Percentiles rank a stretch among this genome's conserved stretches.
These are phyloP conservation scores for Entelurus aequoreus DNA, from an alignment of 2,113 vertebrate genomes.

Conservation along the genomic window DNA sequence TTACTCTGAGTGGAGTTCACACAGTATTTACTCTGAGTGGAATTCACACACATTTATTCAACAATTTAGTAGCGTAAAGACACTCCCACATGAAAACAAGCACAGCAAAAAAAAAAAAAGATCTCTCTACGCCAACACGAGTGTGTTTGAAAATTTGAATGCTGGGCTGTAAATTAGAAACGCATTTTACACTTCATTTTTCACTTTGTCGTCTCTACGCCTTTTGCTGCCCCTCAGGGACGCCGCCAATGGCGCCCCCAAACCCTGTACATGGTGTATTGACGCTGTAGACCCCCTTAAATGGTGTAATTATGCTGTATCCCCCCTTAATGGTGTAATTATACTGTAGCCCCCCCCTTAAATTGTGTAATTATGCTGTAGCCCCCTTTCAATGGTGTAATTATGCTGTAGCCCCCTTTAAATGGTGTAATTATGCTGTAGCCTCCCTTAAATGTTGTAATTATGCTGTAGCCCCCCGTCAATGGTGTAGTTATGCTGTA, in stretches of 20 bases:
- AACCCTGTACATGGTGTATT: slow-evolving; percentile 37
- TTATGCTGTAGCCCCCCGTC: no score
- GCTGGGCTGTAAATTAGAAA: slow-evolving; percentile 41
- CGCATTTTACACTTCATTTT: slow-evolving; percentile 53
- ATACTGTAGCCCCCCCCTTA: no score
- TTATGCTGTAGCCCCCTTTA: no score
- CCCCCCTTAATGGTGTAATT: no score
- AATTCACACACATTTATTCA: slow-evolving; percentile 47
- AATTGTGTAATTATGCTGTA: no score
- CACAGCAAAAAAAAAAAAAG: slow-evolving; percentile 34
- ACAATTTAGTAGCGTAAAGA: slow-evolving; percentile 46
- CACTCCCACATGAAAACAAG: slow-evolving; percentile 52
- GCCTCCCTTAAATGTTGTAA: no score
- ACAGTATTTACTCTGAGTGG: slow-evolving; percentile 19
- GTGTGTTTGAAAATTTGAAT: slow-evolving; percentile 28
- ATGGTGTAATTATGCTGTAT: not conserved
- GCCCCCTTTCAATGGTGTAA: no score
- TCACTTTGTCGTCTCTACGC: slow-evolving; percentile 50
- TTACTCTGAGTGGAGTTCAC: slow-evolving; percentile 3
- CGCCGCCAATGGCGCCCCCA: slow-evolving; percentile 48
- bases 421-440: no score
- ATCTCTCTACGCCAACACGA: slow-evolving; percentile 30
- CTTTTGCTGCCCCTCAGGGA: slow-evolving; percentile 40
- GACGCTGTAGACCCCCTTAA: not conserved
- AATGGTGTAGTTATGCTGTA: no score